phyloP scores from a whole-genome alignment of 30 jellyfish, hydroid and myxozoan species.

The Nemopilema nomurai region DNA sequence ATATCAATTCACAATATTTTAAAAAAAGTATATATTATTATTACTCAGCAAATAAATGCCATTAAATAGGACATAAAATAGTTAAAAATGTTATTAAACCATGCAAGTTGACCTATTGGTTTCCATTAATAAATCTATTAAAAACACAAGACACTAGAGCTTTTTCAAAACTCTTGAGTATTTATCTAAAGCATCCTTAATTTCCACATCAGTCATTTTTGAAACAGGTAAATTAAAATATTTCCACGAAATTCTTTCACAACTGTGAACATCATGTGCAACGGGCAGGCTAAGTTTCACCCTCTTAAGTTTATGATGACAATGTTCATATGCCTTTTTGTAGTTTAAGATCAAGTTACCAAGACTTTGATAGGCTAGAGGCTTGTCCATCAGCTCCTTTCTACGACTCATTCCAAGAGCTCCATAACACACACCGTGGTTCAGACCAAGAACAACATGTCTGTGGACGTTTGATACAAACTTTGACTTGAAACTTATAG shows the following conservation, averaged over 20 bases:
- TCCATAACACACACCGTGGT: conserved; percentile 68
- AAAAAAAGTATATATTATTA: too few species aligned
- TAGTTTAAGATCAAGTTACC: conserved; percentile 63
- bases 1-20: too few species aligned
- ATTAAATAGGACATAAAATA: too few species aligned
- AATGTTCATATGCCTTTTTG: conserved; percentile 62
- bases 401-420: conserved; percentile 94
- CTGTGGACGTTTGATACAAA: conserved; percentile 69
- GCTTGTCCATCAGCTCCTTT: conserved; percentile 73
- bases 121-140: too few species aligned
- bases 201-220: conserved; percentile 61
- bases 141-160: conserved; percentile 11
- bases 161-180: conserved; percentile 68
- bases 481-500: conserved; percentile 82
- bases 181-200: conserved; percentile 48
- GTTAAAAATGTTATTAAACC: too few species aligned
- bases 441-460: conserved; percentile 89
- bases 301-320: conserved; percentile 70
- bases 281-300: conserved; percentile 73
- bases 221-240: conserved; percentile 61
- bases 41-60: too few species aligned
- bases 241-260: conserved; percentile 78
- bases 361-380: conserved; percentile 64
- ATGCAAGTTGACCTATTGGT: too few species aligned
- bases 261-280: conserved; percentile 68